Evolutionary conservation across 2,113 vertebrate genomes (phyloP).

Genomic region (Vulpes ferrilata): DNA sequence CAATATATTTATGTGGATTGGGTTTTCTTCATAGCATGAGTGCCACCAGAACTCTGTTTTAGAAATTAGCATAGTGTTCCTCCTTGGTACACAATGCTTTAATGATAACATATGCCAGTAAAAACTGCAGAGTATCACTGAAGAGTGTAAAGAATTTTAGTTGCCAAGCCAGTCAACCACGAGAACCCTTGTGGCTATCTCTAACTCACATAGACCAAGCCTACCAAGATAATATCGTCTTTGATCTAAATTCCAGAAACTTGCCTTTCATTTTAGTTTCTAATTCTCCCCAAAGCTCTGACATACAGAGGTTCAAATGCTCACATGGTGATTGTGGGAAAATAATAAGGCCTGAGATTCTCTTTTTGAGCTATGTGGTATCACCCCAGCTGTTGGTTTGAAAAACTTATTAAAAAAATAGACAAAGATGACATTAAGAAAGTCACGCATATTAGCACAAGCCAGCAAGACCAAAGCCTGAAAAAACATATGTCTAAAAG

Average conservation of each 20-base stretch:
- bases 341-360: constrained; percentile 34
- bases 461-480: neutral
- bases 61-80: constrained; percentile 19
- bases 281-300: constrained; percentile 28
- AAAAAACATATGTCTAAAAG: neutral
- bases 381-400: neutral
- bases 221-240: neutral
- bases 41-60: neutral
- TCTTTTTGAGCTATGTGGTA: constrained; percentile 6
- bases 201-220: neutral
- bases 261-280: constrained; percentile 60
- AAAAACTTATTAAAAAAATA: constrained; percentile 47
- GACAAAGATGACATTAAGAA: constrained; percentile 19
- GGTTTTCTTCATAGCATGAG: neutral
- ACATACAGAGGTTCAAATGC: constrained; percentile 10
- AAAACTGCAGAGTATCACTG: neutral
- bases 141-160: constrained; percentile 26
- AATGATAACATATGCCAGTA: neutral
- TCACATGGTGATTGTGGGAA: neutral
- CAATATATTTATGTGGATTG: neutral
- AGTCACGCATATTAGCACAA: neutral
- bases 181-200: neutral
- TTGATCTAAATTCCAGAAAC: constrained; percentile 54
- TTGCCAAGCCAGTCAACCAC: neutral
- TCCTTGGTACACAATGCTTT: neutral